These are phyloP conservation scores for Arctia plantaginis DNA, from an alignment of 2,888 invertebrate genomes.

Conservation along the genomic window DNA sequence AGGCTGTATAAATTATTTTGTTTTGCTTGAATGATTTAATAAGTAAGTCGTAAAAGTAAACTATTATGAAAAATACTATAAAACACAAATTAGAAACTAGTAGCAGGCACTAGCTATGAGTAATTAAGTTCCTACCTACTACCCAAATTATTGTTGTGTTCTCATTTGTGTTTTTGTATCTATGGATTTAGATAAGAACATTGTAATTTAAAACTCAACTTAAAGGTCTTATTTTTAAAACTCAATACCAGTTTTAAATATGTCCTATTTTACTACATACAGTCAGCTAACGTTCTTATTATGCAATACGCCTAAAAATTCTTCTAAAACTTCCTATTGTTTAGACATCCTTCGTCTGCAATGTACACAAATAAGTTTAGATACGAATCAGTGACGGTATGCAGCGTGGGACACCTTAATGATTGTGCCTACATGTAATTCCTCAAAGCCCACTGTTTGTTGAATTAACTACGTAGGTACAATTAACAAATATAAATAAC, in stretches of 20 bases:
- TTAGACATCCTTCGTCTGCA: slow-evolving; percentile 4
- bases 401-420: slow-evolving; percentile 44
- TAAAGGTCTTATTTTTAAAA: background rate
- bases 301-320: background rate
- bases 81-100: background rate
- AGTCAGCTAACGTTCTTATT: background rate
- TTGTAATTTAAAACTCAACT: background rate
- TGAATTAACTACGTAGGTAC: slow-evolving; percentile 29
- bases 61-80: background rate
- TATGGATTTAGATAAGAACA: background rate
- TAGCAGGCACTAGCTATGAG: no score
- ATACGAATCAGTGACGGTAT: slow-evolving; percentile 33
- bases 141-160: background rate
- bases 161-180: background rate
- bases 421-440: slow-evolving; percentile 47
- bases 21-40: background rate
- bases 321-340: slow-evolving; percentile 5
- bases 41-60: no score
- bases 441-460: slow-evolving; percentile 44
- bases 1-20: background rate
- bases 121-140: no score
- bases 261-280: background rate
- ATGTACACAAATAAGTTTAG: slow-evolving; percentile 23
- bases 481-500: slow-evolving; percentile 39
- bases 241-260: background rate